phyloP scores from a whole-genome alignment of 2,797 vertebrate species.

The Harpagifer antarcticus region DNA sequence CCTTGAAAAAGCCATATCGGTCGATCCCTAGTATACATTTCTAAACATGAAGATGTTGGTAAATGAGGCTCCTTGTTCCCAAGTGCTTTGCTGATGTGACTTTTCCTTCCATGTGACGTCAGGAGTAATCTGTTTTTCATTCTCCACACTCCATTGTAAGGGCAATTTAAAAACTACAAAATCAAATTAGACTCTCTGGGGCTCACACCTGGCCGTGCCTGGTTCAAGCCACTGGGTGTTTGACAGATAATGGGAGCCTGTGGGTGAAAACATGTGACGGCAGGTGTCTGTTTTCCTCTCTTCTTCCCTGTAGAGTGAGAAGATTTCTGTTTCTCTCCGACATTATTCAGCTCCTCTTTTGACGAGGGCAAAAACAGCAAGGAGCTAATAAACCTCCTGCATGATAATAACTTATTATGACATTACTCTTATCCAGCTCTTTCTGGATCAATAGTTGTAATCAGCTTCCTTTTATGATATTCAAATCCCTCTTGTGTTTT shows the following conservation, averaged over 20 bases:
- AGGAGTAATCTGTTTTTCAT: conserved; percentile 1
- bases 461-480: conserved; percentile 53
- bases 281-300: conserved; percentile 32
- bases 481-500: conserved; percentile 56
- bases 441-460: conserved; percentile 56
- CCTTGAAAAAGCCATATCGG: no score
- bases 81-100: conserved; percentile 2
- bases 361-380: conserved; percentile 3
- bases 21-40: no score
- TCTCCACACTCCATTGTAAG: not conserved
- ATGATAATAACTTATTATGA: conserved; percentile 37
- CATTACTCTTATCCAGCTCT: conserved; percentile 42
- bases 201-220: not conserved
- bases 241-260: conserved; percentile 24
- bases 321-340: conserved; percentile 11
- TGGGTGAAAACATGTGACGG: conserved; percentile 41
- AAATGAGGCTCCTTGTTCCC: not conserved
- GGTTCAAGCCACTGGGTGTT: not conserved
- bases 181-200: not conserved
- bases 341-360: conserved; percentile 9
- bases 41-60: no score
- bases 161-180: conserved; percentile 1
- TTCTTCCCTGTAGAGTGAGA: conserved; percentile 17
- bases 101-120: not conserved
- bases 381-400: conserved; percentile 46